Conservation (phyloP, 2,113 vertebrate genomes). For the Tragelaphus imberbis region DNA sequence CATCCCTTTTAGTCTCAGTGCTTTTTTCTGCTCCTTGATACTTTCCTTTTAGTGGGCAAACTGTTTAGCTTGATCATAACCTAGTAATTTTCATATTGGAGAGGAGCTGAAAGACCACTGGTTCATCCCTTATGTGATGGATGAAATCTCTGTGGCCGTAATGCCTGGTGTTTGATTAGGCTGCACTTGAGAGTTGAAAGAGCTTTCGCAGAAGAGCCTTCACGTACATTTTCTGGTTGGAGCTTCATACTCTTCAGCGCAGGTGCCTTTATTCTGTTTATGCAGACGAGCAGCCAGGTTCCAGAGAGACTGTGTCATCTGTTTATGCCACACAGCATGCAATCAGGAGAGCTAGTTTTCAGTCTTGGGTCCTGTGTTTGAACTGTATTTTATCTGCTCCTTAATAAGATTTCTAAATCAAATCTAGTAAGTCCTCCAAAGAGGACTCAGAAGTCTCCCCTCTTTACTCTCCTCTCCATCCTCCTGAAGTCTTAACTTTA, state of each 20-base stretch:
- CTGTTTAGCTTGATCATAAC: not conserved
- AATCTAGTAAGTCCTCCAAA: not conserved
- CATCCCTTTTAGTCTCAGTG: not conserved
- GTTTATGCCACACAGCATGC: not conserved
- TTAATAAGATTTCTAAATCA: constrained; percentile 14
- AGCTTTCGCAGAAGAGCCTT: not conserved
- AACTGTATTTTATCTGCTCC: not conserved
- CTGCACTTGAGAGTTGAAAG: not conserved
- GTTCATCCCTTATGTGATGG: not conserved
- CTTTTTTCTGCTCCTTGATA: not conserved
- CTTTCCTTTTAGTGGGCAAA: not conserved
- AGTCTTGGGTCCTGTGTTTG: not conserved
- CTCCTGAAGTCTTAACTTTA: not conserved
- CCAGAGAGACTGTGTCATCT: not conserved
- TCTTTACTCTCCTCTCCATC: not conserved
- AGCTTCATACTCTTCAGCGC: not conserved
- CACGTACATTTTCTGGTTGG: not conserved
- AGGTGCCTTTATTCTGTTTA: not conserved
- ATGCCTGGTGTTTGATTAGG: not conserved
- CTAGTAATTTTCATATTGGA: not conserved
- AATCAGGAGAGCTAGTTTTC: not conserved
- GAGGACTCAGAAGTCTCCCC: not conserved
- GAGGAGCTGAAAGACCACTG: not conserved
- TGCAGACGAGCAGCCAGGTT: not conserved
- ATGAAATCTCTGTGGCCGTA: not conserved